phyloP scores from a whole-genome alignment of 1,140 invertebrate species.

The Aphaenogaster rudis region DNA sequence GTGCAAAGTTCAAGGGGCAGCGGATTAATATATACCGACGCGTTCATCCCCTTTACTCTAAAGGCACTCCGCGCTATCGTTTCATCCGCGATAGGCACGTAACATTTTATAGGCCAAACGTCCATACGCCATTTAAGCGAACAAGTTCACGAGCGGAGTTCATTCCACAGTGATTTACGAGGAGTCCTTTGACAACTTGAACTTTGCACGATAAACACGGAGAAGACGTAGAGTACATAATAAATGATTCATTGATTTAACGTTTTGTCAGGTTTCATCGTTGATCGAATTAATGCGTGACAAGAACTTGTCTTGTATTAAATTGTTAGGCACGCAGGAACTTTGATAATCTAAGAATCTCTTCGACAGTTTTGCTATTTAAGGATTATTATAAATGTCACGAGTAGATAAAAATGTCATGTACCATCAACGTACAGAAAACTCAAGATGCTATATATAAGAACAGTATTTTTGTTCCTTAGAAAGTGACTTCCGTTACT shows the following conservation, averaged over 20 bases:
- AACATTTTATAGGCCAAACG: constrained; percentile 61
- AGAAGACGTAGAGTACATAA: neutral
- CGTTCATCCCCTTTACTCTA: constrained; percentile 62
- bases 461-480: constrained; percentile 19
- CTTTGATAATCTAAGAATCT: constrained; percentile 10
- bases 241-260: neutral
- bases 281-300: neutral
- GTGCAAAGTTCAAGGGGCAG: constrained; percentile 76
- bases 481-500: constrained; percentile 22
- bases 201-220: constrained; percentile 12
- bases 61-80: constrained; percentile 45
- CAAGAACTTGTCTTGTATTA: neutral
- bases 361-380: constrained; percentile 5
- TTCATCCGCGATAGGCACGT: constrained; percentile 50
- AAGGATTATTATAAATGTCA: constrained; percentile 30
- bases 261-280: neutral
- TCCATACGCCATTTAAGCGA: constrained; percentile 40
- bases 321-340: neutral
- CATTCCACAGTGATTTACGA: constrained; percentile 28
- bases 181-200: neutral
- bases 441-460: constrained; percentile 33
- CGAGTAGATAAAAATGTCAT: constrained; percentile 30
- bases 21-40: constrained; percentile 71
- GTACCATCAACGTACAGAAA: constrained; percentile 2
- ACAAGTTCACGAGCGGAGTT: constrained; percentile 24